Base-by-base conservation (phyloP, 1,140 invertebrate genomes). In the Drosophila novamexicana region DNA sequence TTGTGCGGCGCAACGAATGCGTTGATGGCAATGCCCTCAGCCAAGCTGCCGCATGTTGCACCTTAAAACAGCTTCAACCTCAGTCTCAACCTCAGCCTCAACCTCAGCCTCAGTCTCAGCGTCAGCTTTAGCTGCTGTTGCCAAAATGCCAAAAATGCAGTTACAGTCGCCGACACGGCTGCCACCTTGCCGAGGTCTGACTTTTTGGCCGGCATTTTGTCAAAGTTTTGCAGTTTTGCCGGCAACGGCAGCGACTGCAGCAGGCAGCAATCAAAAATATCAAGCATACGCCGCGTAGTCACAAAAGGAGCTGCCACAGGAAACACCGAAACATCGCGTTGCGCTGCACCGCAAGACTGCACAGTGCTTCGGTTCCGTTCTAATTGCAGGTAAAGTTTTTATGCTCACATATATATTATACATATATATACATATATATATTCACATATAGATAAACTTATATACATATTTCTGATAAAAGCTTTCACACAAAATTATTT, bases 21-120 rank as follows among this genome's bases (percentile, higher is more conserved):
- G 42, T 37, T 59, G 47, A 50, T 61, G 66, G 58, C 58, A 54
- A 39, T 63, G 58, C 16, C 49, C 58, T 70, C 36, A 62, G 49
- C 45, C 50, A 18, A 62, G 14, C 40, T 47, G 40, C 58, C 50
- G 58, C 50, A 70, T 54, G 56, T 70, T 70, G 63, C 59, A 70
- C 50, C 18, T 54, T 39, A 56, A 63, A 47, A n/a, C 36, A 14
- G 29, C 36, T 34, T 37, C 22, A 53, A 47, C 22, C 12, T 9
- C 9, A 39, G 37, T 9, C 9, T 37, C 37, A 39, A 10, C 10
- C 39, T 12, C 39, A 40, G 22, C 22, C 36, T 12, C 39, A 40
- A 3, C 22, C 36, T 37, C 22, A 53, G 62, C 22, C 12, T 4
- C 9, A 39, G 37, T 37, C 10, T 37, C 37, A 39, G 39, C 10